A percentile compares a stretch with the other conserved stretches of the same genome.
These are phyloP conservation scores for Scaptomyza polygonia DNA, from an alignment of 2,888 invertebrate species.

Conservation along the genomic window DNA sequence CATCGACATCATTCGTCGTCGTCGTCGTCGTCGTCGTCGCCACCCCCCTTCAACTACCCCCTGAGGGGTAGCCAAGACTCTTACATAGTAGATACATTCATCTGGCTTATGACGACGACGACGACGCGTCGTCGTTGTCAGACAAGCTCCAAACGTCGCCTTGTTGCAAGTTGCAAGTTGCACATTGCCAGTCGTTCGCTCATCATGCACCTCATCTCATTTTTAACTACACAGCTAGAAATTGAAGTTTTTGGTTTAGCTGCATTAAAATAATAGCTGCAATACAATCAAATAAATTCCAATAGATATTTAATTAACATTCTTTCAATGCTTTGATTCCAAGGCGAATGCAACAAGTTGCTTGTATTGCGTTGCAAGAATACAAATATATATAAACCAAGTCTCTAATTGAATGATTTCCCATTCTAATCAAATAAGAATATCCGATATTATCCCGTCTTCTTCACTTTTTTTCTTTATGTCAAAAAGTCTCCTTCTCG, in stretches of 20 bases:
- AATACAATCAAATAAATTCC: constrained; percentile 5
- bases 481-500: no score
- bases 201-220: constrained; percentile 39
- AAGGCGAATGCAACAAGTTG: neutral
- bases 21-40: no score
- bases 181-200: constrained; percentile 36
- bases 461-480: no score
- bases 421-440: no score
- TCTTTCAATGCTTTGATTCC: neutral
- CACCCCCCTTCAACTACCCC: no score
- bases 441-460: no score
- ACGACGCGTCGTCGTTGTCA: constrained; percentile 27
- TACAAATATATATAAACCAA: no score
- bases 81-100: neutral
- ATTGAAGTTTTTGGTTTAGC: neutral
- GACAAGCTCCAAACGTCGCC: constrained; percentile 25
- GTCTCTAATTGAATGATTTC: no score
- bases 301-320: neutral
- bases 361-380: no score
- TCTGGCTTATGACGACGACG: constrained; percentile 69
- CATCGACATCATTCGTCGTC: constrained; percentile 44
- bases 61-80: constrained; percentile 2
- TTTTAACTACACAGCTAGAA: constrained; percentile 27
- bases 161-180: constrained; percentile 19
- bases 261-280: neutral